Base-by-base conservation (phyloP, 2,888 invertebrate genomes). In the Drosophila falleni region DNA sequence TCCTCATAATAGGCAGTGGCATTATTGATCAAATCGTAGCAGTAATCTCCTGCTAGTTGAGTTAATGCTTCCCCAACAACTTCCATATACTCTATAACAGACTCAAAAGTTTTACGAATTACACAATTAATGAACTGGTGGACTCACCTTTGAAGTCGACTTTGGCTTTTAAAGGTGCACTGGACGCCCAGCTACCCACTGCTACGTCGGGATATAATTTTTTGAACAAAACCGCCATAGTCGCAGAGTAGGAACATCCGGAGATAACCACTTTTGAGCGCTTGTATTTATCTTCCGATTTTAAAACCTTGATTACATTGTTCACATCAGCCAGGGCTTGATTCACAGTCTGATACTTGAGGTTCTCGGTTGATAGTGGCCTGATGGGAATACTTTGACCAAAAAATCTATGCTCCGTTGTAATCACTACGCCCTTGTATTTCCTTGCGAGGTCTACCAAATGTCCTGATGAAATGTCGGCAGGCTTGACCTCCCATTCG, bases 341-440 rank as follows among this genome's bases (percentile, higher is more conserved):
- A 8, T 58, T 26, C 26, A 46, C 35, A 29, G 15, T 37, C 37
- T 37, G 58, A 37, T 58, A 58, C 37, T 58, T 58, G 1, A 58
- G 58, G 26, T 58, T 58, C 2, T 37, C 29, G 2, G 46, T 37
- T 23, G 58, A 37, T 5, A 58, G 58, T 3, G 58, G 58, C 96
- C 74, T 78, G 19, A 94, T 95, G 0, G 96, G 97, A 73, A 94
- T 94, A 71, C 96, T 96, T 37, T 94, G 82, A 3, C 97, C 97
- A 87, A 97, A 97, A 91, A 94, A 97, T 71, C 97, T 93, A 90
- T 97, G 97, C 89, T 97, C 97, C 0, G 96, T 94, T 78, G 95
- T 95, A 86, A 96, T 95, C 77, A 96, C 92, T 0, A 94, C 93
- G 0, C 95, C 96, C 3, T 93, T 92, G 71, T 95, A 92, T 6